These are phyloP conservation scores for Gulo gulo DNA, from an alignment of 2,113 vertebrate genomes.

Conservation along the genomic window DNA sequence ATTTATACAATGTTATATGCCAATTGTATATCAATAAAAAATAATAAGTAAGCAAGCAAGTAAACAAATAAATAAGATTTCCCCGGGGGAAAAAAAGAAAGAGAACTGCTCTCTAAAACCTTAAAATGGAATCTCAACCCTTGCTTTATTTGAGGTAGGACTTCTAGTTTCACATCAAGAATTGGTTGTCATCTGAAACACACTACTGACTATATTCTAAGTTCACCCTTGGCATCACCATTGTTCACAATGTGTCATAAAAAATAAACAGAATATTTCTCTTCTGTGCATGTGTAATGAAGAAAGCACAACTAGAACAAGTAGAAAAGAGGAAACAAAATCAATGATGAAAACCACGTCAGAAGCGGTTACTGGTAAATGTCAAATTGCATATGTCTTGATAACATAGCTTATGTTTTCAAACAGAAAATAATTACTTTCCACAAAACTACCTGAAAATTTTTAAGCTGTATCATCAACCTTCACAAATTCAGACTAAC, in stretches of 20 bases:
- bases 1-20: neutral
- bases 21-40: neutral
- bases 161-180: slow-evolving; percentile 5
- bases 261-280: slow-evolving; percentile 44
- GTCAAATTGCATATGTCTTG: slow-evolving; percentile 49
- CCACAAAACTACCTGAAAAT: slow-evolving; percentile 39
- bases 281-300: slow-evolving; percentile 32
- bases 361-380: slow-evolving; percentile 47
- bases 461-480: slow-evolving; percentile 3
- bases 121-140: neutral
- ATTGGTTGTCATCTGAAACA: neutral
- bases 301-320: slow-evolving; percentile 14
- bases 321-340: slow-evolving; percentile 30
- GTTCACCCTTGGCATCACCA: neutral
- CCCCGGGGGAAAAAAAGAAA: neutral
- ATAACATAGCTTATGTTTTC: slow-evolving; percentile 21
- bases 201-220: neutral
- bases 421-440: slow-evolving; percentile 59
- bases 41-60: neutral
- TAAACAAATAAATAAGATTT: neutral
- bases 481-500: slow-evolving; percentile 36
- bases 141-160: neutral
- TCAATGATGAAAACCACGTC: slow-evolving; percentile 60
- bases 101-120: neutral
- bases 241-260: slow-evolving; percentile 23